Evolutionary conservation across 1,140 invertebrate genomes (phyloP), one percentile per base, ranked within the genome.

Genomic region (Pseudomyrmex cubaensis): DNA sequence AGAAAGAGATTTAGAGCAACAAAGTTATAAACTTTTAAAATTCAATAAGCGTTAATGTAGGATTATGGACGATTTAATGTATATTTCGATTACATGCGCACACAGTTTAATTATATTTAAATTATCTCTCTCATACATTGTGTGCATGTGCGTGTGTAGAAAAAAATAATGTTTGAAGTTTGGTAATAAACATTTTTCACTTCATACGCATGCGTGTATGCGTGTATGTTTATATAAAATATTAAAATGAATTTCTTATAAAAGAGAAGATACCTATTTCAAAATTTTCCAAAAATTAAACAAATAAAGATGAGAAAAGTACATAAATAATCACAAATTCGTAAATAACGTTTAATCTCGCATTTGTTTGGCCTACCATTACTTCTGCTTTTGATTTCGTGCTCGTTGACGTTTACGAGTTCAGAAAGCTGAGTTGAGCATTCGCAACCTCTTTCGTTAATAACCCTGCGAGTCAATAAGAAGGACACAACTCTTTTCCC

Each of bases 1-100:
- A 72, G 59, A 72, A 83, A 48, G 9, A 69, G 72, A 87, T 78
- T 84, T 78, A 56, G 73, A 56, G 22, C 66, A 61, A n/a, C 54
- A 64, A 46, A 54, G 50, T 61, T 83, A 48, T 61, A 73, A 77
- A 77, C 15, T 66, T 63, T 59, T 10, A 22, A 70, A 63, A 83
- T 87, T 86, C 48, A 52, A 63, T 25, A 52, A 83, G n/a, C 20
- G 12, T 13, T 59, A 59, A 46, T 67, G 35, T 20, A 8, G 15
- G 8, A 13, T 10, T 52, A 25, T 64, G 56, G 57, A 69, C 54
- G 35, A 76, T 22, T 56, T 52, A 56, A 56, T 22, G 12, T 8
- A 56, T 22, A 25, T 63, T 63, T 63, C 12, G 5, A 61, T 12
- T 7, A 50, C 13, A 8, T 7, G n/a, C n/a, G 25, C 4, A 25